These are phyloP conservation scores for Heteromormyrus szaboi DNA, from an alignment of 2,797 vertebrate genomes.

Conservation along the genomic window DNA sequence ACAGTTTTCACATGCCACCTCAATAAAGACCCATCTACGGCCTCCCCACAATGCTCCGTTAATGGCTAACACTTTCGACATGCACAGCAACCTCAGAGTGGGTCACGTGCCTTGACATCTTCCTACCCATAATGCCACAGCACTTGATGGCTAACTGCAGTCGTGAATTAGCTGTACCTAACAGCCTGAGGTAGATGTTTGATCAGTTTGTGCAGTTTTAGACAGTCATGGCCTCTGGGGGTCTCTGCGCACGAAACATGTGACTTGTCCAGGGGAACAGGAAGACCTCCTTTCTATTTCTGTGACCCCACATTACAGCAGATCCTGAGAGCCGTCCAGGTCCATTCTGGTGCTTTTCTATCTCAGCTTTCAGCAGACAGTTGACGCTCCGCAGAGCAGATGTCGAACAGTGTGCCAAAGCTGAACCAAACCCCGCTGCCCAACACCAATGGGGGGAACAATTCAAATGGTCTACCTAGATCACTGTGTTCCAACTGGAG, in stretches of 20 bases:
- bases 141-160: background rate
- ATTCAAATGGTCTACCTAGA: background rate
- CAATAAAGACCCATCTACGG: conserved; percentile 29
- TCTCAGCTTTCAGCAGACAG: background rate
- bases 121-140: background rate
- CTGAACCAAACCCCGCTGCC: background rate
- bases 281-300: background rate
- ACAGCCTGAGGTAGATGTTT: background rate
- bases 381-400: background rate
- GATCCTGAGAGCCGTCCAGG: background rate
- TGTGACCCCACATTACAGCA: conserved; percentile 29
- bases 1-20: conserved; percentile 26
- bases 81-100: background rate
- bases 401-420: background rate
- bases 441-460: background rate
- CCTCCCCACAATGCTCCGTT: conserved; percentile 36
- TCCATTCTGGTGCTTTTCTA: background rate
- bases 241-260: background rate
- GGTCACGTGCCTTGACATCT: background rate
- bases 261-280: background rate
- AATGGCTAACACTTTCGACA: conserved; percentile 21
- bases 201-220: background rate
- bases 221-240: background rate
- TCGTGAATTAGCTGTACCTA: background rate
- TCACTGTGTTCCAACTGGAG: background rate